These are phyloP conservation scores for Trematocara stigmaticum DNA, from an alignment of 2,113 vertebrate species.

Conservation along the genomic window DNA sequence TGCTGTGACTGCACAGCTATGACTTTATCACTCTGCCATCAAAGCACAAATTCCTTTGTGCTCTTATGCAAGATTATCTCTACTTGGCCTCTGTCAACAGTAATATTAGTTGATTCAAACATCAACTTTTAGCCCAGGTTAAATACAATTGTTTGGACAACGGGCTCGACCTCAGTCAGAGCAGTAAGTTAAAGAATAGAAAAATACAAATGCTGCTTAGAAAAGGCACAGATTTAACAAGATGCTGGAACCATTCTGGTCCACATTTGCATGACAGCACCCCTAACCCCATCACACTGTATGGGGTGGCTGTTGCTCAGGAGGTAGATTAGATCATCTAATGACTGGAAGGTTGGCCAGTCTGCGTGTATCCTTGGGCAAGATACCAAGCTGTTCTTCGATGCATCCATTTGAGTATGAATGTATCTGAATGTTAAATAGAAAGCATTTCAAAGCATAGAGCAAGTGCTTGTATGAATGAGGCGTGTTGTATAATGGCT, in stretches of 20 bases:
- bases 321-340: background rate
- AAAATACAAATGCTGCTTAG: background rate
- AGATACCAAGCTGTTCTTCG: background rate
- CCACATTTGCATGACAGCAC: background rate
- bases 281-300: background rate
- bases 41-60: background rate
- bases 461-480: background rate
- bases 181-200: background rate
- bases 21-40: background rate
- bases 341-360: background rate
- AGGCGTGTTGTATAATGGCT: fast-evolving
- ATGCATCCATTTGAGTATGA: background rate
- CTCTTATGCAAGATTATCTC: background rate
- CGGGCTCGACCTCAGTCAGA: fast-evolving
- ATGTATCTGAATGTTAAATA: fast-evolving
- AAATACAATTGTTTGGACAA: fast-evolving
- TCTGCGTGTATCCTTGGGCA: background rate
- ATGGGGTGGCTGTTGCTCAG: background rate
- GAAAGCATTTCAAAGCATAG: background rate
- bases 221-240: background rate
- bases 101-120: background rate
- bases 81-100: background rate
- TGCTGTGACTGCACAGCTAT: background rate
- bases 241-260: background rate
- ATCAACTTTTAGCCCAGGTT: background rate